Base-by-base conservation (phyloP, 2,113 vertebrate species). In the Tragelaphus scriptus region DNA sequence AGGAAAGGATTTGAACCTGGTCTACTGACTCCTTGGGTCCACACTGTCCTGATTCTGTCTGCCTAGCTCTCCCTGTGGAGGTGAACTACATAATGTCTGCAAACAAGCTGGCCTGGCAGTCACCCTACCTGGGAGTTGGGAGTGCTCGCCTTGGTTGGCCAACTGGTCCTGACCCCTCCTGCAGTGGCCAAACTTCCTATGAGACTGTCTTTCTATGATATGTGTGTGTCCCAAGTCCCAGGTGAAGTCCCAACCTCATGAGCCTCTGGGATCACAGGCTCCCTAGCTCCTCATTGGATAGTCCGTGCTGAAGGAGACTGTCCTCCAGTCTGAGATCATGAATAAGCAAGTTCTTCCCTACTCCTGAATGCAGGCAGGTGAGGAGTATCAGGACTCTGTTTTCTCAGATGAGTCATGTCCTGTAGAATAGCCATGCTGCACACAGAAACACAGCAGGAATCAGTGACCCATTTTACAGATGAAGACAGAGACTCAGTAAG, bases 71-170 rank as follows among this genome's bases (percentile, higher is more conserved):
- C 55, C 21, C 59, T 14, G 3, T 53, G 40, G 28, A 82, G 21
- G 11, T 85, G 77, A 82, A n/a, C 11, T 53, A 4, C 11, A 3
- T 13, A 44, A 13, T 56, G 58, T 65, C 58, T 68, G n/a, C 14
- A 84, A 44, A 71, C 5, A 25, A 26, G 53, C 13, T 55, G 61
- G 14, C 49, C 4, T 25, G 53, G 47, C 3, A 26, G 51, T 63
- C 26, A 3, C 30, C 21, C 0, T 5, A 59, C 14, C n/a, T n/a
- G 36, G 25, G 47, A 56, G 40, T 13, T 0, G 1, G 10, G 30
- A 44, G 15, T 30, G 28, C 65, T 30, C 59, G 3, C 51, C 23
- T 65, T 53, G 80, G 49, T 14, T 63, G 51, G 17, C 30, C 81
- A 88, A 47, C 28, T 26, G 55, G 12, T 21, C 19, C 40, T 63